Conservation (phyloP, 2,113 vertebrate genomes). For the Furnarius figulus region DNA sequence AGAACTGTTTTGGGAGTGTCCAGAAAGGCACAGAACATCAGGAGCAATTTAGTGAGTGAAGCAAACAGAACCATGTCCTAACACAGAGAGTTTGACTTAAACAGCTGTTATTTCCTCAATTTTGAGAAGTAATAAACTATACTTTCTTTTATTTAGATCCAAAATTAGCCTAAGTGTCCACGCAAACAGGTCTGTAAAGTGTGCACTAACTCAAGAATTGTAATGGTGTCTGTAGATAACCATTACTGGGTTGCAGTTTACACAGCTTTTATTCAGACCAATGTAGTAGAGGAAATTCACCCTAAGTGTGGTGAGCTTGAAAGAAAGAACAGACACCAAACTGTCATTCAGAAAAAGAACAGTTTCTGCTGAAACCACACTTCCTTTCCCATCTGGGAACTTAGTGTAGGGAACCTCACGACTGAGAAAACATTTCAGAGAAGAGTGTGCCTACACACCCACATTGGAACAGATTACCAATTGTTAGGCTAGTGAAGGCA, state of each 20-base stretch:
- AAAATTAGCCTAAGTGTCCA: neutral
- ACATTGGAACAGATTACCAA: conserved; percentile 22
- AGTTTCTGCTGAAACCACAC: neutral
- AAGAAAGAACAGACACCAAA: conserved; percentile 12
- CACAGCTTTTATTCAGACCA: neutral
- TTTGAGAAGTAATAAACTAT: neutral
- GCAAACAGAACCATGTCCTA: neutral
- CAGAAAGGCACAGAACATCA: neutral
- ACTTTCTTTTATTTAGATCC: neutral
- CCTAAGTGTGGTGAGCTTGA: neutral
- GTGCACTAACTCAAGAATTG: neutral
- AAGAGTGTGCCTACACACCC: neutral
- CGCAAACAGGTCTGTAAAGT: neutral
- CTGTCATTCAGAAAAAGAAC: conserved; percentile 41
- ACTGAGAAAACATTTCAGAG: conserved; percentile 35
- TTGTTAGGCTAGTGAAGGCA: conserved; percentile 34
- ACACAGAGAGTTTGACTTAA: neutral
- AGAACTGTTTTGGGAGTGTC: neutral
- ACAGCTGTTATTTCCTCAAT: neutral
- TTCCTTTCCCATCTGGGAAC: conserved; percentile 10
- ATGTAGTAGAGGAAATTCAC: neutral
- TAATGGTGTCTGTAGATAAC: conserved; percentile 11
- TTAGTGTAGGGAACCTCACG: neutral
- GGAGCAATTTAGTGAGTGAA: neutral
- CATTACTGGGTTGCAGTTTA: conserved; percentile 7